phyloP scores from a whole-genome alignment of 1,140 invertebrate species.

The Sminthurides bifidus region DNA sequence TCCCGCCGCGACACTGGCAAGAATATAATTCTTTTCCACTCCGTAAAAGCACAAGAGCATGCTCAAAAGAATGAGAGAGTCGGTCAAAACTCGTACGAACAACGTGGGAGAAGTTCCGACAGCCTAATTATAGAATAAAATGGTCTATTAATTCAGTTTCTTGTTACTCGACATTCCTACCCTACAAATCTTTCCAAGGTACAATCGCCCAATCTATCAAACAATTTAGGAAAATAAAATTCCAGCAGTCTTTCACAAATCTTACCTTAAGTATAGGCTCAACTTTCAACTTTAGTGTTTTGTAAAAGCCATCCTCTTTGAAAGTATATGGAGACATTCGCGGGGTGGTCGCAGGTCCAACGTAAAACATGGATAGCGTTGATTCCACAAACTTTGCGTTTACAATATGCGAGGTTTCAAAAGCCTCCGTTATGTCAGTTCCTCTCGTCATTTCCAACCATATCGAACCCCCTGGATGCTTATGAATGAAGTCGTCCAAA shows the following conservation, averaged over 20 bases:
- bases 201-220: no score
- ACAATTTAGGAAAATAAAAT: conserved; percentile 12
- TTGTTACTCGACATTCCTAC: no score
- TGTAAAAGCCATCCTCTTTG: conserved; percentile 29
- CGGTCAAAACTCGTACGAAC: conserved; percentile 27
- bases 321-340: conserved; percentile 31
- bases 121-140: no score
- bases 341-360: conserved; percentile 17
- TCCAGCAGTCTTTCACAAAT: conserved; percentile 12
- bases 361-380: conserved; percentile 29
- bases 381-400: conserved; percentile 15
- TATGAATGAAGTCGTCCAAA: conserved; percentile 31
- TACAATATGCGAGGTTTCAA: conserved; percentile 32
- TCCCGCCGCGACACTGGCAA: conserved; percentile 38
- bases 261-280: conserved; percentile 29
- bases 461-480: conserved; percentile 33
- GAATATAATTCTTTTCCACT: not conserved
- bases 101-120: conserved; percentile 31
- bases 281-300: conserved; percentile 23
- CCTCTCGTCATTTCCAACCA: conserved; percentile 33
- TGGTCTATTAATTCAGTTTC: no score
- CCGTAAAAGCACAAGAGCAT: conserved; percentile 9
- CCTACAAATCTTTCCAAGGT: no score
- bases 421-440: conserved; percentile 34
- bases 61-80: conserved; percentile 22